Evolutionary conservation across 2,888 invertebrate genomes (phyloP).

Genomic region (Pyrocoelia pectoralis): DNA sequence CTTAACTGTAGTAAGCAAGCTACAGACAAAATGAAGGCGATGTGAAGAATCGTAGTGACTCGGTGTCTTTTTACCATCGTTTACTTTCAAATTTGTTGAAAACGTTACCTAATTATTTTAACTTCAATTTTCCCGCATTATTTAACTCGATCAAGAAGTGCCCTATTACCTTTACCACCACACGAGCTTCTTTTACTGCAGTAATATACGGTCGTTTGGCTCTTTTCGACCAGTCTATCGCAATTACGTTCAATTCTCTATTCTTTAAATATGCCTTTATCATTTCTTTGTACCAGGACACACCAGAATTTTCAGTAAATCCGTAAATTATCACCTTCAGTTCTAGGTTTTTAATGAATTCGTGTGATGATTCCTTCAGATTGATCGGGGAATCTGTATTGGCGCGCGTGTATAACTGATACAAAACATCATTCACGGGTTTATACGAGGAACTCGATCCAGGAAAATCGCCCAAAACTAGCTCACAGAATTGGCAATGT

Average conservation of each 20-base stretch:
- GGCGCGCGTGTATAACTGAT: background rate
- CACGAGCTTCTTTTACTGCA: constrained; percentile 46
- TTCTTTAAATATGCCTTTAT: constrained; percentile 56
- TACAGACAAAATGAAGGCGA: too few species aligned
- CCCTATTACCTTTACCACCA: constrained; percentile 47
- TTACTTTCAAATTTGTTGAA: too few species aligned
- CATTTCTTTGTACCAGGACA: constrained; percentile 52
- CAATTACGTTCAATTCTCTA: constrained; percentile 61
- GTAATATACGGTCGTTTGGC: constrained; percentile 50
- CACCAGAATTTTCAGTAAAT: constrained; percentile 57
- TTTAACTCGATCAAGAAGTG: constrained; percentile 42
- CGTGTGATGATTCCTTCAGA: background rate
- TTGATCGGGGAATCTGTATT: background rate
- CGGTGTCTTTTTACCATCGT: too few species aligned
- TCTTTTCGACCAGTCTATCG: constrained; percentile 61
- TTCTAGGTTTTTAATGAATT: background rate
- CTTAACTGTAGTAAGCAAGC: too few species aligned
- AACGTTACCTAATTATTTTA: too few species aligned
- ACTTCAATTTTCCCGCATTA: constrained; percentile 9
- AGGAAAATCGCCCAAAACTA: background rate
- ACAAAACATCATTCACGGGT: background rate
- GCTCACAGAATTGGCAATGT: constrained; percentile 1
- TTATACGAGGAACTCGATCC: background rate
- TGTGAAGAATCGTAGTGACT: too few species aligned
- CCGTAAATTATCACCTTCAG: constrained; percentile 60